Base-by-base conservation (phyloP, 2,888 invertebrate species). In the Anarsia innoxiella region DNA sequence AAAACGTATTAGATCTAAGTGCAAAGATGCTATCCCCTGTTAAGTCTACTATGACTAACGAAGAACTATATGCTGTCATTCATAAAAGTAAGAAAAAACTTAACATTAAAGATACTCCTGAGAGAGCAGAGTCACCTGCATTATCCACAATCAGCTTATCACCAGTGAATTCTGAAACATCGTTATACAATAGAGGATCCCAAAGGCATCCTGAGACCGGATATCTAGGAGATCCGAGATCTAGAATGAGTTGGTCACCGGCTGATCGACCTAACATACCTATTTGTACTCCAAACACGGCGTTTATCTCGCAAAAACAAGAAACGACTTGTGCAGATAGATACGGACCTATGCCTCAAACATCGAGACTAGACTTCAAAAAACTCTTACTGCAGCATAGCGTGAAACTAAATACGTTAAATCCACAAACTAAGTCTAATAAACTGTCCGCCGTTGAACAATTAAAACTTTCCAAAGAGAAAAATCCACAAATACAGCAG, bases 311-410 rank as follows among this genome's bases (percentile, higher is more conserved):
- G n/a, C 33, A 25, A 11, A 27, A 26, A 10, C 27, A 35, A 28
- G 80, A 79, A 36, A 74, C 75, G 2, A 78, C 74, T 1, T 91
- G 90, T 51, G 89, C 88, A 3, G 90, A 91, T 66, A 84, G 90
- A 45, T 87, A 88, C 52, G 89, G 89, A 0, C 82, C 88, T 1
- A 49, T 73, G 30, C 88, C 90, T 40, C 91, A 93, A 59, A 95
- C 94, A 0, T 93, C 93, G 1, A 86, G 94, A 42, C 84, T 93
- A 60, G 94, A 95, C 72, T 95, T 95, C 66, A 95, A 95, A 66
- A 90, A 91, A 56, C 79, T 94, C 9, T 78, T 94, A 13, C 77
- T 94, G 23, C 91, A 93, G 55, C 93, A 93, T 54, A 92, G 92
- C 51, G 89, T 89, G 1, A 91, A 90, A 63, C 65, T 86, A 1